Evolutionary conservation across 2,888 invertebrate genomes (phyloP).

Genomic region (Hoplodrina ambigua): DNA sequence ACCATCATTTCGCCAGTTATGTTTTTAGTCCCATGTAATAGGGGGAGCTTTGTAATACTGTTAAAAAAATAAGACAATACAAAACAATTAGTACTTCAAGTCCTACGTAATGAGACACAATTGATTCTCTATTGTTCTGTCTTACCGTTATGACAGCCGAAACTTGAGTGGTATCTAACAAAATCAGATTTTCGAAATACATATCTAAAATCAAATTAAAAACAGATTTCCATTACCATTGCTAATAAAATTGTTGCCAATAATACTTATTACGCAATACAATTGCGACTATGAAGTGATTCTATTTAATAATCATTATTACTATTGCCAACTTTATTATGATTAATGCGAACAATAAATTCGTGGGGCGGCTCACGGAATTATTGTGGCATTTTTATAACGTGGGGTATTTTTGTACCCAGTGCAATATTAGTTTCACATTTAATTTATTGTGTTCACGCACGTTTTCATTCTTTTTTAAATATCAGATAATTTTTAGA

Average conservation of each 20-base stretch:
- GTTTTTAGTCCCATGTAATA: no score
- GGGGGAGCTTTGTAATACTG: no score
- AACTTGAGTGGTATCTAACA: no score
- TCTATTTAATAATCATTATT: slow-evolving; percentile 53
- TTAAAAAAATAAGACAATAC: no score
- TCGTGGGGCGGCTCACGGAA: slow-evolving; percentile 60
- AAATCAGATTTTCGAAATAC: background rate
- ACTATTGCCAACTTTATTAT: slow-evolving; percentile 54
- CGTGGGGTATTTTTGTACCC: slow-evolving; percentile 56
- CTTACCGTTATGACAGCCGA: no score
- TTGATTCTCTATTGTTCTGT: no score
- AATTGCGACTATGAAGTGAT: slow-evolving; percentile 39
- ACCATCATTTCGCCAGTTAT: no score
- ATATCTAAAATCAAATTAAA: background rate
- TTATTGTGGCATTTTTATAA: slow-evolving; percentile 65
- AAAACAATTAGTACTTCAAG: no score
- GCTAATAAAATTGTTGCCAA: background rate
- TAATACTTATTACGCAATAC: slow-evolving; percentile 3
- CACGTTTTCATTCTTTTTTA: no score
- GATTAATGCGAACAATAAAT: slow-evolving; percentile 68
- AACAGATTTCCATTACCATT: background rate
- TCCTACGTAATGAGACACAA: no score
- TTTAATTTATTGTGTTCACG: slow-evolving; percentile 55
- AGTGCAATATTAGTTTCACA: slow-evolving; percentile 62
- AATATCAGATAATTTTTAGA: slow-evolving; percentile 3